Conservation (phyloP, 2,113 vertebrate genomes). For the Strigops habroptila region DNA sequence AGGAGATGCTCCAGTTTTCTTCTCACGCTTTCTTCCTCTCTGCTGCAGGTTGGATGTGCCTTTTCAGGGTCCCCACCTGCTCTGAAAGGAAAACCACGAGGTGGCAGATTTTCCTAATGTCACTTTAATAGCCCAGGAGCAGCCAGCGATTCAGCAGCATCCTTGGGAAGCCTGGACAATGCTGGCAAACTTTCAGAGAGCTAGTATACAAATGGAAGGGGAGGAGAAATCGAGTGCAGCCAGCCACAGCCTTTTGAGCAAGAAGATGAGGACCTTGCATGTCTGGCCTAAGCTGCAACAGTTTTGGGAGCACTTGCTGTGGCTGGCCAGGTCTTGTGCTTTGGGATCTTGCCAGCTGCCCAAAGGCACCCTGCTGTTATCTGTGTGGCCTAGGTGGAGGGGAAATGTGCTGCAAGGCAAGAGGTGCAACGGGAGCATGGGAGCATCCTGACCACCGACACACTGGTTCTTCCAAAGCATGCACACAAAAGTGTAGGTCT, state of each 20-base stretch:
- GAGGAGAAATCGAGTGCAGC: not conserved
- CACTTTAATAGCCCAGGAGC: not conserved
- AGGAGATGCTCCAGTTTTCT: not conserved
- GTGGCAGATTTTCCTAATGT: not conserved
- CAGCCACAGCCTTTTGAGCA: not conserved
- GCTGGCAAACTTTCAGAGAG: not conserved
- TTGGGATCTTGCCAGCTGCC: not conserved
- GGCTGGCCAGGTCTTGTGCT: not conserved
- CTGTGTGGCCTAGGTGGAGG: not conserved
- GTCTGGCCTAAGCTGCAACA: not conserved
- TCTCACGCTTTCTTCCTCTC: not conserved
- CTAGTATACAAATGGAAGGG: not conserved
- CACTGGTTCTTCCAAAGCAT: not conserved
- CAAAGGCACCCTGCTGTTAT: not conserved
- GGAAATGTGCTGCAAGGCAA: not conserved
- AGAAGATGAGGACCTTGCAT: not conserved
- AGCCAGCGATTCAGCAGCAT: not conserved
- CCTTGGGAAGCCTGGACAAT: not conserved
- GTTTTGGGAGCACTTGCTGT: accelerated
- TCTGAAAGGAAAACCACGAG: not conserved
- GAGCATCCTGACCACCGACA: accelerated
- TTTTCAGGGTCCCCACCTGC: not conserved
- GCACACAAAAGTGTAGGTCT: not conserved
- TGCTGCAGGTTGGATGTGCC: not conserved
- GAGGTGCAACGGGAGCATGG: not conserved